These are phyloP conservation scores for Antrozous pallidus DNA, from an alignment of 2,797 vertebrate species.

Conservation along the genomic window DNA sequence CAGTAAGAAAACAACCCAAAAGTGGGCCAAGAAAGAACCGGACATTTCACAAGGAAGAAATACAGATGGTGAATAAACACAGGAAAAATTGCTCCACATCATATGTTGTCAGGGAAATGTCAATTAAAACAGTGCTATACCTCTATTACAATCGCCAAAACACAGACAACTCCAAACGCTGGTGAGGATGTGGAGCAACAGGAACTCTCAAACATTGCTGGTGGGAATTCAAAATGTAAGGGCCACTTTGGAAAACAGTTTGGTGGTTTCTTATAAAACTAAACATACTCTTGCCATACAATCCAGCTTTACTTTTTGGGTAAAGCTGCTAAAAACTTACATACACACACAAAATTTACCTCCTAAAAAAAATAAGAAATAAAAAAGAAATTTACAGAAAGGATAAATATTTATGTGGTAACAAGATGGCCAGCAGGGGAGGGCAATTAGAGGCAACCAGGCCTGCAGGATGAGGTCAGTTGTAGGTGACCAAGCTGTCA, in stretches of 20 bases:
- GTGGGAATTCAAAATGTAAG: not conserved
- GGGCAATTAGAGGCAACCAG: too few relatives aligned
- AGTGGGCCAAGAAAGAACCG: not conserved
- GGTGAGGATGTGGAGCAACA: not conserved
- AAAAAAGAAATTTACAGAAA: not conserved
- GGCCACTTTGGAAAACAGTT: not conserved
- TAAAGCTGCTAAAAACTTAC: not conserved
- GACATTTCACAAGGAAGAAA: not conserved
- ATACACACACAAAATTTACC: not conserved
- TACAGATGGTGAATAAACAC: not conserved
- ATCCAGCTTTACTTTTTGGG: not conserved
- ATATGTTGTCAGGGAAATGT: not conserved
- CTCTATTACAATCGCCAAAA: not conserved
- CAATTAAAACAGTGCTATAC: not conserved
- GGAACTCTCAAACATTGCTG: not conserved
- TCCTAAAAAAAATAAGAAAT: not conserved
- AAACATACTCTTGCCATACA: not conserved
- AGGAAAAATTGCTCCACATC: not conserved
- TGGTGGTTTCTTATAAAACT: not conserved
- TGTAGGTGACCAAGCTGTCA: too few relatives aligned
- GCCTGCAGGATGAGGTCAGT: too few relatives aligned
- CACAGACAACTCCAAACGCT: not conserved
- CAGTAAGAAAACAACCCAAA: not conserved
- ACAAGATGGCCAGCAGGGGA: too few relatives aligned
- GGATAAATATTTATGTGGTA: not conserved